Conservation (phyloP, 2,797 vertebrate genomes). For the Florisuga fusca region DNA sequence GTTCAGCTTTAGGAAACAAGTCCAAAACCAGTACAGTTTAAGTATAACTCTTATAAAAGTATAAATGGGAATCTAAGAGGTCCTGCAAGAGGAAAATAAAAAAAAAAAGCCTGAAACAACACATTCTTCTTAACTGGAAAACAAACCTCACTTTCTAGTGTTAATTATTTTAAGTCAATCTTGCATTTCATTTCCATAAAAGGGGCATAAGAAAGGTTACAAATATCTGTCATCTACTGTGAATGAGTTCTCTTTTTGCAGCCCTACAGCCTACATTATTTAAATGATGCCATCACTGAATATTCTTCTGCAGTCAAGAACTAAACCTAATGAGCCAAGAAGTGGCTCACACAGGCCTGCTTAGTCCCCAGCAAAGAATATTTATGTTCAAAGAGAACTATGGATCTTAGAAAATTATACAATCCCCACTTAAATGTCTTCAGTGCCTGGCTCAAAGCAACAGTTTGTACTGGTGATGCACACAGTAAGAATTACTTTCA, state of each 20-base stretch:
- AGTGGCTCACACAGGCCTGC: background rate
- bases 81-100: background rate
- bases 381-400: background rate
- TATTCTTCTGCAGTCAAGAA: conserved; percentile 24
- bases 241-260: conserved; percentile 19
- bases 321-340: background rate
- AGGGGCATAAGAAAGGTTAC: conserved; percentile 20
- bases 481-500: background rate
- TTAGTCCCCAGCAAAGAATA: background rate
- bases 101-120: background rate
- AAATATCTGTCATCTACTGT: background rate
- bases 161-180: conserved; percentile 15
- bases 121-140: background rate
- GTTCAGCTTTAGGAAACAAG: background rate
- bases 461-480: background rate
- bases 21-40: background rate
- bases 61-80: background rate
- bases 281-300: conserved; percentile 28
- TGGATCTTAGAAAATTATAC: background rate
- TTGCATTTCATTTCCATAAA: conserved; percentile 32
- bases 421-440: background rate
- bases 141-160: background rate
- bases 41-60: background rate
- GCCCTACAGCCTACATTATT: background rate
- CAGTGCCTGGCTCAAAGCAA: background rate